These are phyloP conservation scores for Clupea harengus DNA, from an alignment of 2,113 vertebrate species.

Conservation along the genomic window DNA sequence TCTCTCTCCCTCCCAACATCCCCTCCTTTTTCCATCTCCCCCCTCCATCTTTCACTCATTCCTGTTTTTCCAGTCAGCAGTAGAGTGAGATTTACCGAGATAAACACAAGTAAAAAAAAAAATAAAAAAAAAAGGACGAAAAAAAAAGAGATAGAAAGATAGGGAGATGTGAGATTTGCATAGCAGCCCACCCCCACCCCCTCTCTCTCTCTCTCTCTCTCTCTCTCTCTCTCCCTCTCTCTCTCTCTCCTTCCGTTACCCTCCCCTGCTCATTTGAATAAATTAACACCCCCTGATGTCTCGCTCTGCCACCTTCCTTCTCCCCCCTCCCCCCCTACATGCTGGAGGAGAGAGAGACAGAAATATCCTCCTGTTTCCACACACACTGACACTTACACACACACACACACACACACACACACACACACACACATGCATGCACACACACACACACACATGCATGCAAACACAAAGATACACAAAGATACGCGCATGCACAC, in stretches of 20 bases:
- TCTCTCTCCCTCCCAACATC: background rate
- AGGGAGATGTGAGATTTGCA: conserved; percentile 49
- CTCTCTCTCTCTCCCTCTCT: background rate
- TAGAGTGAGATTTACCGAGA: conserved; percentile 37
- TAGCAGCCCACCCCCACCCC: conserved; percentile 50
- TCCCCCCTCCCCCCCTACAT: conserved; percentile 16
- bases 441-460: background rate
- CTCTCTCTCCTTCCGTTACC: conserved; percentile 53
- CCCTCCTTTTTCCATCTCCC: background rate
- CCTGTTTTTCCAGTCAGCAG: conserved; percentile 28
- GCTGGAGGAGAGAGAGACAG: conserved; percentile 17
- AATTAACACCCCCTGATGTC: conserved; percentile 73
- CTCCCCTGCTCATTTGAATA: conserved; percentile 74
- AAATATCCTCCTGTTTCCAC: conserved; percentile 16
- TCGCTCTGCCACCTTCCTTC: conserved; percentile 46
- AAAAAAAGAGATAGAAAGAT: conserved; percentile 41
- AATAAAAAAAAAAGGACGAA: conserved; percentile 24
- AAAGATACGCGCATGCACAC: background rate
- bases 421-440: background rate
- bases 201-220: conserved; percentile 37
- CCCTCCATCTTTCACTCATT: background rate
- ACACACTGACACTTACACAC: conserved; percentile 24
- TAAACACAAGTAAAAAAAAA: conserved; percentile 35
- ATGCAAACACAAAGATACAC: background rate
- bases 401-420: conserved; percentile 16